Conservation (phyloP, 2,888 invertebrate species). For the Bibio marci region DNA sequence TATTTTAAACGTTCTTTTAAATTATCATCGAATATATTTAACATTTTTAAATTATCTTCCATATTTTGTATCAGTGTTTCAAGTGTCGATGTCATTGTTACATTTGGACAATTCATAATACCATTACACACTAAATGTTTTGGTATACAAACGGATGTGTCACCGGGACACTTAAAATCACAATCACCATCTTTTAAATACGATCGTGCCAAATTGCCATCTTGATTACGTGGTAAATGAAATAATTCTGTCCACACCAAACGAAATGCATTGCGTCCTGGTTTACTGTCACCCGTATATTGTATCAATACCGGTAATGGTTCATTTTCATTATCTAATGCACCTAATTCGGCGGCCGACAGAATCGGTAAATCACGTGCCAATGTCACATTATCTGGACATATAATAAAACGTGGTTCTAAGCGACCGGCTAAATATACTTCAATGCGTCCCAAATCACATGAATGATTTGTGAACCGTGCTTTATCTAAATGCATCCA, state of each 20-base stretch:
- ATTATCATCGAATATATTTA: constrained; percentile 36
- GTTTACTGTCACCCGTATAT: constrained; percentile 58
- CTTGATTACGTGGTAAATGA: constrained; percentile 68
- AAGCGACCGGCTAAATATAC: constrained; percentile 55
- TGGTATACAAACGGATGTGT: constrained; percentile 68
- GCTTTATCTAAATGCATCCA: constrained; percentile 79
- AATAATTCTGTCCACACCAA: constrained; percentile 81
- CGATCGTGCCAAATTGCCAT: constrained; percentile 63
- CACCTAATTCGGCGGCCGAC: constrained; percentile 57
- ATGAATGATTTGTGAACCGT: constrained; percentile 67
- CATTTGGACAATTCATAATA: constrained; percentile 69
- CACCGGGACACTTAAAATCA: constrained; percentile 77
- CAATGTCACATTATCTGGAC: constrained; percentile 71
- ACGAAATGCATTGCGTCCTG: constrained; percentile 70
- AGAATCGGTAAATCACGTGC: constrained; percentile 65
- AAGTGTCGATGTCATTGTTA: constrained; percentile 30
- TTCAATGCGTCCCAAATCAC: constrained; percentile 73
- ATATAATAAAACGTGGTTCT: constrained; percentile 63
- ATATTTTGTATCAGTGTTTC: constrained; percentile 37
- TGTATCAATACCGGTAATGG: constrained; percentile 50
- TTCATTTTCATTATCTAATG: constrained; percentile 38
- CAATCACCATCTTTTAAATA: constrained; percentile 57
- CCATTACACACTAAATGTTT: constrained; percentile 73
- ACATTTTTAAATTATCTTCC: constrained; percentile 39
- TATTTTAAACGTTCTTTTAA: constrained; percentile 31